Evolutionary conservation across 2,888 invertebrate genomes (phyloP).

Genomic region (Campoplex capitator): DNA sequence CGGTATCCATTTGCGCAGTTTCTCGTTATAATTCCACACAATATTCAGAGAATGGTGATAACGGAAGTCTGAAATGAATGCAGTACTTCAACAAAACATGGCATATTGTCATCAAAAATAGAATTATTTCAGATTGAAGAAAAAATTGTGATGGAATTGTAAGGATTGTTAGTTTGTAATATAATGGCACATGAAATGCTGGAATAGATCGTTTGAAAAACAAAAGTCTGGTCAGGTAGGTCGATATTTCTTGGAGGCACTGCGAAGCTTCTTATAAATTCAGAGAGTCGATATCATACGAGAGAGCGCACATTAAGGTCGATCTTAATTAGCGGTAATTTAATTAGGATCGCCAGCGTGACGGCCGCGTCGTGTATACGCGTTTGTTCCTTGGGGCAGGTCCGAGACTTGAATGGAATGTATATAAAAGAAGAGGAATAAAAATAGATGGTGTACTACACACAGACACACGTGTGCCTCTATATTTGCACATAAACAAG

Average conservation of each 20-base stretch:
- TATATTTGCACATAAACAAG: slow-evolving; percentile 37
- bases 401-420: slow-evolving; percentile 75
- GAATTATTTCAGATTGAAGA: not conserved
- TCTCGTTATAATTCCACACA: not conserved
- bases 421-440: slow-evolving; percentile 31
- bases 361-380: slow-evolving; percentile 76
- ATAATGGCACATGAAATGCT: not conserved
- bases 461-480: slow-evolving; percentile 53
- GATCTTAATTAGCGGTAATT: slow-evolving; percentile 84
- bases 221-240: slow-evolving; percentile 1
- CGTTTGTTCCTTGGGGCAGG: slow-evolving; percentile 77
- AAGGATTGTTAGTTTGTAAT: not conserved
- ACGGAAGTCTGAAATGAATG: not conserved
- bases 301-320: slow-evolving; percentile 81
- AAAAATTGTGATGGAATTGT: not conserved
- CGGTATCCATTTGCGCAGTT: not conserved
- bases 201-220: slow-evolving; percentile 7
- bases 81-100: not conserved
- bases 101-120: not conserved
- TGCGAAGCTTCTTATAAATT: slow-evolving; percentile 42
- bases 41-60: not conserved
- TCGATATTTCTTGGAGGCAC: slow-evolving; percentile 28
- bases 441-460: slow-evolving; percentile 32
- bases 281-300: slow-evolving; percentile 75
- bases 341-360: slow-evolving; percentile 84